Percentiles rank a stretch among this genome's conserved stretches.
Conservation (phyloP, 2,888 invertebrate genomes). For the Drosophila dives region DNA sequence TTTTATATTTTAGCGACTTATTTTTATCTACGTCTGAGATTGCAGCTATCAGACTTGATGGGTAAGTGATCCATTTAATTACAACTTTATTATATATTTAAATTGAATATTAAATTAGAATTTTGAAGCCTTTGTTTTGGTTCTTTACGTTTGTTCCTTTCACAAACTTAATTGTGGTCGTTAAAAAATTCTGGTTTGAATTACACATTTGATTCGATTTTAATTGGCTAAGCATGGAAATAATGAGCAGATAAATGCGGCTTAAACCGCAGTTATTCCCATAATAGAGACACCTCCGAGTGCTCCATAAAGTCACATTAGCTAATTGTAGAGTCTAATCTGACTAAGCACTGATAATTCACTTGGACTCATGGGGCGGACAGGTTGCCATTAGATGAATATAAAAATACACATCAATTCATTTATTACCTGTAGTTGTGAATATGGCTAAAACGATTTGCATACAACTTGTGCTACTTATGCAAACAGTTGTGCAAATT, state of each 20-base stretch:
- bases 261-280: conserved; percentile 25
- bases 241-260: conserved; percentile 8
- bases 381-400: conserved; percentile 23
- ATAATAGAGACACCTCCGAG: conserved; percentile 16
- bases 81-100: not conserved
- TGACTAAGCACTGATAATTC: conserved; percentile 38
- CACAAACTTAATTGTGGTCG: conserved; percentile 4
- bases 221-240: conserved; percentile 36
- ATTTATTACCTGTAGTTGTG: conserved; percentile 30
- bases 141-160: not conserved
- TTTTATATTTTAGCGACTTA: not conserved
- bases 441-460: conserved; percentile 31
- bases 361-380: conserved; percentile 38
- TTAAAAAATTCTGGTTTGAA: conserved; percentile 15
- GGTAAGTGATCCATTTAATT: not conserved
- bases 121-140: not conserved
- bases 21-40: not conserved
- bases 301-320: not conserved
- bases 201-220: conserved; percentile 32
- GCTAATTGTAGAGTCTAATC: conserved; percentile 45
- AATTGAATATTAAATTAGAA: not conserved
- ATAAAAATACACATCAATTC: conserved; percentile 8
- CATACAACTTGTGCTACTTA: conserved; percentile 51
- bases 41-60: not conserved
- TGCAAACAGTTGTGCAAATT: conserved; percentile 63